Conservation (phyloP, 2,113 vertebrate species). For the Taurulus bubalis region DNA sequence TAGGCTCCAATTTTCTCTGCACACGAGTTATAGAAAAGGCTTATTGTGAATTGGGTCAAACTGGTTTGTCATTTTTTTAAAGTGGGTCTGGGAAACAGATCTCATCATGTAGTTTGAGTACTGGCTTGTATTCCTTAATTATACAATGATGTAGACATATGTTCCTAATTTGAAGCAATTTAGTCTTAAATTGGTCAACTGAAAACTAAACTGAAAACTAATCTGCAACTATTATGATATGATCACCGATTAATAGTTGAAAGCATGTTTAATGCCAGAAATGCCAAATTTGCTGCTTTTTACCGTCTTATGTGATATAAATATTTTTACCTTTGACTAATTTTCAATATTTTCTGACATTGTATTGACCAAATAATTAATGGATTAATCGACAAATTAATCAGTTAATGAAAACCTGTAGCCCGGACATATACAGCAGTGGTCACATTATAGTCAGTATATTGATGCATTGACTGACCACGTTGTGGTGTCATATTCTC, state of each 20-base stretch:
- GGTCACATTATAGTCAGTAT: background rate
- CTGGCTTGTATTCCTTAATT: background rate
- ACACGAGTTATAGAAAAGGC: background rate
- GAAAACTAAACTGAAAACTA: background rate
- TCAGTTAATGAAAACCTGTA: background rate
- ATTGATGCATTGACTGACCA: background rate
- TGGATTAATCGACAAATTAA: background rate
- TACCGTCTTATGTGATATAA: background rate
- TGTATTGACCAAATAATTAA: background rate
- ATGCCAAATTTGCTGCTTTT: background rate
- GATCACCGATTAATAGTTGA: background rate
- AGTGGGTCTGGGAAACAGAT: background rate
- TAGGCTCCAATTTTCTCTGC: background rate
- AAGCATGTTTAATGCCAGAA: background rate
- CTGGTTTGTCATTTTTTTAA: background rate
- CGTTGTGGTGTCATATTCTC: background rate
- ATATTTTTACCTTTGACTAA: background rate
- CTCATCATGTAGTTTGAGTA: background rate
- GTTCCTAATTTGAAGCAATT: constrained; percentile 6
- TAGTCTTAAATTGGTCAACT: background rate
- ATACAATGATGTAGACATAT: background rate
- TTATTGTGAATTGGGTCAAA: background rate
- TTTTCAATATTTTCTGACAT: background rate
- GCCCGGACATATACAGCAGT: background rate
- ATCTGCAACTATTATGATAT: background rate